Conservation (phyloP, 35 echinoderm and acorn worm genomes). For the Hemicentrotus pulcherrimus region DNA sequence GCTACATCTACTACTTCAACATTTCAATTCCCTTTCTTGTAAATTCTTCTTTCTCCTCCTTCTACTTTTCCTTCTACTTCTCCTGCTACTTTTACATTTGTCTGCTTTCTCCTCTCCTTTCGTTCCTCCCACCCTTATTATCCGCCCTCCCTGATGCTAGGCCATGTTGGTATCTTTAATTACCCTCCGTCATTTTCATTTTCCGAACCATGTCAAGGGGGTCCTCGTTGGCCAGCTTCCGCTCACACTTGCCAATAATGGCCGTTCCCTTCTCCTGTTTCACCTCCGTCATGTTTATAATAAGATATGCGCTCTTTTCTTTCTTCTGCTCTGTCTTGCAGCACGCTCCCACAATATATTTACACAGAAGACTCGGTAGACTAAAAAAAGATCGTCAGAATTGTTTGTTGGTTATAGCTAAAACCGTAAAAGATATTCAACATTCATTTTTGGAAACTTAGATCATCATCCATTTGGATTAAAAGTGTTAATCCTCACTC, state of each 20-base stretch:
- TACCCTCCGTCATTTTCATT: neutral
- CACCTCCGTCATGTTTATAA: neutral
- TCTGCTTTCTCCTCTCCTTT: neutral
- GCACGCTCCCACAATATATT: neutral
- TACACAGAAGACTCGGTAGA: too few species aligned
- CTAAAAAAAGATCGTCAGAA: neutral
- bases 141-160: neutral
- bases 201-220: neutral
- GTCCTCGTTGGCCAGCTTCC: neutral
- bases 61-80: neutral
- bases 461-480: too few species aligned
- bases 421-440: too few species aligned
- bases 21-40: neutral
- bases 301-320: neutral
- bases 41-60: neutral
- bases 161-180: neutral
- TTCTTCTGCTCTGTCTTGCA: neutral
- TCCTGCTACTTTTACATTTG: neutral
- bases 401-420: too few species aligned
- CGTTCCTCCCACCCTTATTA: neutral
- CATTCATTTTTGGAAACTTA: too few species aligned
- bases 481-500: too few species aligned
- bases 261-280: neutral
- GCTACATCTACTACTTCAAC: neutral
- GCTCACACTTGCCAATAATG: constrained; percentile 25